Evolutionary conservation across 1,140 invertebrate genomes (phyloP).

Genomic region (Tetraneura akinire): DNA sequence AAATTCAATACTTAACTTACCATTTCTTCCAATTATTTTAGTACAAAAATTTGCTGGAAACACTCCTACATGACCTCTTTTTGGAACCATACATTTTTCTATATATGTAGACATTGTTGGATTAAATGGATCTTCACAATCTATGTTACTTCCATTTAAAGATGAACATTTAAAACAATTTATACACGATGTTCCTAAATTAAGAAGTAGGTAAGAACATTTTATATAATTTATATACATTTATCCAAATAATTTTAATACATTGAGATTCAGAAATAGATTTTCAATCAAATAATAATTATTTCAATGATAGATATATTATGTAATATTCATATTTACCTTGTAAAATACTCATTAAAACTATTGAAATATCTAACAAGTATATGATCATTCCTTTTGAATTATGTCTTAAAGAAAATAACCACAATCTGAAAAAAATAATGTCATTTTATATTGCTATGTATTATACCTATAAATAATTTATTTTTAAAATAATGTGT

Average conservation of each 20-base stretch:
- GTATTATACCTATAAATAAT: background rate
- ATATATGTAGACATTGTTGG: slow-evolving; percentile 60
- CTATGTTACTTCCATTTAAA: slow-evolving; percentile 62
- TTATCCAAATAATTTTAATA: too few relatives aligned
- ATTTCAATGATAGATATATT: too few relatives aligned
- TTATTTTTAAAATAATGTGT: too few relatives aligned
- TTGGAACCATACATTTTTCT: slow-evolving; percentile 64
- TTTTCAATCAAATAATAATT: background rate
- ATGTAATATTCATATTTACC: background rate
- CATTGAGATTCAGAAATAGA: too few relatives aligned
- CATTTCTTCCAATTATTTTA: slow-evolving; percentile 62
- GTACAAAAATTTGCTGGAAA: slow-evolving; percentile 68
- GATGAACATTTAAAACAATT: slow-evolving; percentile 67
- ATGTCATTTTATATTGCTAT: background rate
- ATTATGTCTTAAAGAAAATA: background rate
- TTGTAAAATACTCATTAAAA: slow-evolving; percentile 44
- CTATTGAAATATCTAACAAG: slow-evolving; percentile 46
- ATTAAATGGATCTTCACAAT: slow-evolving; percentile 67
- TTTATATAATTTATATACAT: too few relatives aligned
- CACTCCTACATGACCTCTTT: slow-evolving; percentile 62
- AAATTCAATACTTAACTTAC: slow-evolving; percentile 57
- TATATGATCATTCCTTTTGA: slow-evolving; percentile 46
- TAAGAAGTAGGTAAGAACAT: background rate
- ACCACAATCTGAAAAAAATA: slow-evolving; percentile 13
- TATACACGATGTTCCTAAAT: slow-evolving; percentile 58